These are phyloP conservation scores for Callorhinus ursinus DNA, from an alignment of 2,113 vertebrate species.

Conservation along the genomic window DNA sequence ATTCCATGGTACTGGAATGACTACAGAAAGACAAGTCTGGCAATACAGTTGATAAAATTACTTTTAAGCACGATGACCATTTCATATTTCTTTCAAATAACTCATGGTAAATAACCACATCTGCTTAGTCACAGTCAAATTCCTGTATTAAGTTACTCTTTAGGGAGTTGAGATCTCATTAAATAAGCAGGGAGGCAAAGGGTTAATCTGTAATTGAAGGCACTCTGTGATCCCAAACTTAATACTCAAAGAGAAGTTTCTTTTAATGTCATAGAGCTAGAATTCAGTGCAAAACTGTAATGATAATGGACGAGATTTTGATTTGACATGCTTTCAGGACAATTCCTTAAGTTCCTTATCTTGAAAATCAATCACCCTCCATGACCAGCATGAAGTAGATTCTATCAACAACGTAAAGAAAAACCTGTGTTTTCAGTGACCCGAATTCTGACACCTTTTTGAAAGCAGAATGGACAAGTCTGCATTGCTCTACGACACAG, in stretches of 20 bases:
- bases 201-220: constrained; percentile 71
- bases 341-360: not conserved
- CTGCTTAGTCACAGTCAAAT: constrained; percentile 77
- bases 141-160: constrained; percentile 62
- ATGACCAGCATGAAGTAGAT: not conserved
- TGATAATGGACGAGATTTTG: constrained; percentile 1
- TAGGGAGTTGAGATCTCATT: constrained; percentile 49
- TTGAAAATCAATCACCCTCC: not conserved
- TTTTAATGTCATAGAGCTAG: not conserved
- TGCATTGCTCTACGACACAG: not conserved
- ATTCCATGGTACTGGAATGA: not conserved
- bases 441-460: constrained; percentile 16
- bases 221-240: constrained; percentile 66
- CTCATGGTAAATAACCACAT: constrained; percentile 62
- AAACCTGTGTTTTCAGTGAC: not conserved
- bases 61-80: not conserved
- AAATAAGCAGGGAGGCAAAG: constrained; percentile 59
- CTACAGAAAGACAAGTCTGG: not conserved
- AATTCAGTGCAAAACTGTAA: constrained; percentile 1
- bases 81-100: constrained; percentile 53
- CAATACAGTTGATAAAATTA: constrained; percentile 20
- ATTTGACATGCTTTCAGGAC: constrained; percentile 28
- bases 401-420: not conserved
- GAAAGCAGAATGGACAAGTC: not conserved
- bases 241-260: constrained; percentile 14